Evolutionary conservation across 2,797 vertebrate species (phyloP), one percentile per base, ranked within the genome.

Genomic region (Gymnodraco acuticeps): DNA sequence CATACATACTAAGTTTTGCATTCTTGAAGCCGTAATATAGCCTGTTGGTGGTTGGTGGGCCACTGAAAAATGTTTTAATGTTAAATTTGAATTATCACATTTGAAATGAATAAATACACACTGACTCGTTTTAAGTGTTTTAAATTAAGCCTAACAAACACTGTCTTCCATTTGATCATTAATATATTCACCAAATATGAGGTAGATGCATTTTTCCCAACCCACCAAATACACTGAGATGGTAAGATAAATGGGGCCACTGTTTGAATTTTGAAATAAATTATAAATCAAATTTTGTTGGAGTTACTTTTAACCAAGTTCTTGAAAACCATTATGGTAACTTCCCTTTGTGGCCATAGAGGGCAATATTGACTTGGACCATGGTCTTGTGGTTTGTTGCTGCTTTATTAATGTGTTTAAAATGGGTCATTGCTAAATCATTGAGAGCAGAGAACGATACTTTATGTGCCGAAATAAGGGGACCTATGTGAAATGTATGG

Each of bases 201-300:
- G 12, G 47, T 55, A 42, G 54, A 8, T 31, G 12, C 17, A 38
- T n/a, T 27, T 43, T 64, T 66, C 42, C 58, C 74, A 70, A 58
- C 27, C 38, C 38, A 66, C 64, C 68, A 74, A 78, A 70, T 64
- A 87, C 5, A 64, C 16, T 23, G 48, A 64, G 1, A 27, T 33
- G 8, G 14, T 51, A 20, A 27, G 23, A 61, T 23, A 16, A 42
- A 52, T 9, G 5, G 38, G 17, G 16, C 51, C 54, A 53, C 27
- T 43, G 55, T 82, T 52, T 74, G 38, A 55, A 50, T 69, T 80
- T 84, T 86, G 23, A 77, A 85, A 85, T 88, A 78, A 87, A 85
- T 53, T 48, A 66, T 45, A 64, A 71, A 68, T 45, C 14, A 20
- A 10, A 62, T 58, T 63, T 66, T 75, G 56, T 63, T 47, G 68